phyloP scores from a whole-genome alignment of 2,888 invertebrate species.

The Hypercompe scribonia region DNA sequence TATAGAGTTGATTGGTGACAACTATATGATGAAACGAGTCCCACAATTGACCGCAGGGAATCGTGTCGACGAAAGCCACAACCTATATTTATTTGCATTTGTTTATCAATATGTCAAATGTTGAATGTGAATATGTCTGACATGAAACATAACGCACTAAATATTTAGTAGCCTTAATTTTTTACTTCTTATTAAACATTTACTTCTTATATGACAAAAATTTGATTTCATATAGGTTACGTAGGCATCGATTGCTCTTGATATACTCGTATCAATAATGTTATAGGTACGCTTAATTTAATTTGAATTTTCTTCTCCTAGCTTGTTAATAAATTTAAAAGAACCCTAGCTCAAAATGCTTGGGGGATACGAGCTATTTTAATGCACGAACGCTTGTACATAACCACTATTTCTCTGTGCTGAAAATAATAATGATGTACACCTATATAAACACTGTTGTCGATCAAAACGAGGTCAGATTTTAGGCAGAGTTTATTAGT shows the following conservation, averaged over 20 bases:
- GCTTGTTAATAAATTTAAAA: no score
- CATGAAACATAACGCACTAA: neutral
- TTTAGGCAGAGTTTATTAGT: no score
- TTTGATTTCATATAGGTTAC: no score
- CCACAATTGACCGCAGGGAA: neutral
- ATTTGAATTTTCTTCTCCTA: no score
- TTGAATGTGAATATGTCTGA: neutral
- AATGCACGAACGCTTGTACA: neutral
- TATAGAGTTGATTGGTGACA: neutral
- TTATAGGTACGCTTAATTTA: no score
- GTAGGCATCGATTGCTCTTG: no score
- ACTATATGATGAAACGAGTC: neutral
- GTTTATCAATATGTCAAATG: neutral
- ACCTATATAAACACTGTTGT: neutral
- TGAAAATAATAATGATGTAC: neutral
- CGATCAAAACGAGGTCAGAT: neutral
- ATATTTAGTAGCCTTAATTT: neutral
- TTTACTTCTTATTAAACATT: no score
- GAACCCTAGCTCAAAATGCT: neutral
- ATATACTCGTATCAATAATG: no score
- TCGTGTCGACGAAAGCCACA: neutral
- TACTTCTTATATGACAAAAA: no score
- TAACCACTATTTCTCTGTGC: neutral
- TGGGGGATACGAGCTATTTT: neutral
- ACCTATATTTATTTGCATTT: neutral